Conservation (phyloP, 2,888 invertebrate genomes). For the Eucera pruinosa region DNA sequence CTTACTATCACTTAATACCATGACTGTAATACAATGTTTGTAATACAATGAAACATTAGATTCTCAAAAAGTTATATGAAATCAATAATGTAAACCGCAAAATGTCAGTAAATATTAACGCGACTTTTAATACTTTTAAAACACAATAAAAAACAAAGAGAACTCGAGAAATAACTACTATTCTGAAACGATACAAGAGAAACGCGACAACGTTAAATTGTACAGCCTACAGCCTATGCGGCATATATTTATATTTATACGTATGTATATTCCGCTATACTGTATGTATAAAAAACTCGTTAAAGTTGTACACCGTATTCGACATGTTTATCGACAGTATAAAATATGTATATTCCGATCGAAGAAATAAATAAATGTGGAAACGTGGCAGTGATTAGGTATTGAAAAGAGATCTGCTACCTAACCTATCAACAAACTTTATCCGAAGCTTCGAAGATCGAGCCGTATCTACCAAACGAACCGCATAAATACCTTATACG, state of each 20-base stretch:
- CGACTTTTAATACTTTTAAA: slow-evolving; percentile 28
- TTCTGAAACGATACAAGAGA: slow-evolving; percentile 22
- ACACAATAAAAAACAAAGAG: slow-evolving; percentile 22
- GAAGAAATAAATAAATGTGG: slow-evolving; percentile 66
- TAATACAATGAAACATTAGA: slow-evolving; percentile 9
- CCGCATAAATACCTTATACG: slow-evolving; percentile 50
- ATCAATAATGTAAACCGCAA: slow-evolving; percentile 17
- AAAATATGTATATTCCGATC: slow-evolving; percentile 53
- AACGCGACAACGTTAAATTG: slow-evolving; percentile 27
- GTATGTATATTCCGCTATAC: slow-evolving; percentile 32
- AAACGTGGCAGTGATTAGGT: slow-evolving; percentile 61
- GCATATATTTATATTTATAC: slow-evolving; percentile 42
- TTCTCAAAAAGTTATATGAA: slow-evolving; percentile 14
- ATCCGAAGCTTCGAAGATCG: slow-evolving; percentile 21
- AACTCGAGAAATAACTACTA: neutral
- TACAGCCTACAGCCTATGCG: slow-evolving; percentile 31
- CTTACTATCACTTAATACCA: slow-evolving; percentile 9
- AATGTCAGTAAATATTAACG: slow-evolving; percentile 3
- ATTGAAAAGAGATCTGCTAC: slow-evolving; percentile 23
- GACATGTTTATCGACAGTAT: slow-evolving; percentile 48
- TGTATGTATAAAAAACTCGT: slow-evolving; percentile 43
- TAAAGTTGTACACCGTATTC: slow-evolving; percentile 36
- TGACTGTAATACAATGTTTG: slow-evolving; percentile 14
- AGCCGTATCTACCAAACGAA: slow-evolving; percentile 40
- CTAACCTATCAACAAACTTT: slow-evolving; percentile 30